Percentiles rank a stretch among this genome's conserved stretches.
These are phyloP conservation scores for Rhopalosiphum nymphaeae DNA, from an alignment of 2,888 invertebrate species.

Conservation along the genomic window DNA sequence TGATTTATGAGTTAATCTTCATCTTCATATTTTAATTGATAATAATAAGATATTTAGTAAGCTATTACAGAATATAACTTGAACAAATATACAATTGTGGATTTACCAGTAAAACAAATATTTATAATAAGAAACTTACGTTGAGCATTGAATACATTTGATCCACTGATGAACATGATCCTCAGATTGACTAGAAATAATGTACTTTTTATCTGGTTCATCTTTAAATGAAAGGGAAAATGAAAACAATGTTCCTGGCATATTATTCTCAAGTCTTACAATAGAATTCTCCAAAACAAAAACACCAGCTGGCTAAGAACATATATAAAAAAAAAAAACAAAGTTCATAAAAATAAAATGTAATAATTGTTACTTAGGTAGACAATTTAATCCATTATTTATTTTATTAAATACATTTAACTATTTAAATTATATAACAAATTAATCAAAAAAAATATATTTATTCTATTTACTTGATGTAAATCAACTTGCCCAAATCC, in stretches of 20 bases:
- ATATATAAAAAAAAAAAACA: constrained; percentile 47
- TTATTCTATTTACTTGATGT: constrained; percentile 49
- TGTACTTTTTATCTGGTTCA: constrained; percentile 78
- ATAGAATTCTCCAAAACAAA: constrained; percentile 82
- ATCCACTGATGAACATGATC: constrained; percentile 81
- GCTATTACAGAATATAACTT: background rate
- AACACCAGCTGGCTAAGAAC: constrained; percentile 77
- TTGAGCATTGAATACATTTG: constrained; percentile 76
- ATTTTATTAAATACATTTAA: background rate
- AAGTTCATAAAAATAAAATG: background rate
- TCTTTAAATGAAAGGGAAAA: constrained; percentile 81
- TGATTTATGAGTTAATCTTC: background rate
- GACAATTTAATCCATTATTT: background rate
- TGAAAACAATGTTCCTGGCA: constrained; percentile 77
- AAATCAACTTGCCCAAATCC: constrained; percentile 76
- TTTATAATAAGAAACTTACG: constrained; percentile 69
- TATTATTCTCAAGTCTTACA: constrained; percentile 78
- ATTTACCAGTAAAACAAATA: background rate
- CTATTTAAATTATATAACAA: background rate
- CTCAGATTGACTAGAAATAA: constrained; percentile 80
- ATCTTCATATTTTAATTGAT: background rate
- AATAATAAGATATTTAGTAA: background rate
- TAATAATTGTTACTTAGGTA: background rate
- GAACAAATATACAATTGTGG: background rate
- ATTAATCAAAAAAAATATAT: background rate